These are phyloP conservation scores for Myiozetetes cayanensis DNA, from an alignment of 2,113 vertebrate genomes.

Conservation along the genomic window DNA sequence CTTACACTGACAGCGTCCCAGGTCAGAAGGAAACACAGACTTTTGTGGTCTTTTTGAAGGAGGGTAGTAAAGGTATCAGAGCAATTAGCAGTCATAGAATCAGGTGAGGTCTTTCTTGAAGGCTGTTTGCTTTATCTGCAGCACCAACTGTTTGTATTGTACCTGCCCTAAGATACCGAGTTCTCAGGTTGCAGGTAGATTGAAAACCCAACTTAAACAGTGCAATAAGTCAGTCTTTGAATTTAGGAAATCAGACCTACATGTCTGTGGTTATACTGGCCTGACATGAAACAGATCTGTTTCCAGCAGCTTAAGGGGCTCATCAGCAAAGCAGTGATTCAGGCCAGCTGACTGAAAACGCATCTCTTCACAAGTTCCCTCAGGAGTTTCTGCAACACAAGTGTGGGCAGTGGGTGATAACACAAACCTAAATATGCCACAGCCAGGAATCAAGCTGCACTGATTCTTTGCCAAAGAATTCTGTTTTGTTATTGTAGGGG, in stretches of 20 bases:
- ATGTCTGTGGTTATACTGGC: neutral
- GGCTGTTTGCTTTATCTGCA: neutral
- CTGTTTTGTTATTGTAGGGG: neutral
- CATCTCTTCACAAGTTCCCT: neutral
- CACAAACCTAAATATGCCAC: slow-evolving; percentile 24
- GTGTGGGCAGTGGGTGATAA: slow-evolving; percentile 25
- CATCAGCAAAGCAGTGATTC: neutral
- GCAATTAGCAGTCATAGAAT: neutral
- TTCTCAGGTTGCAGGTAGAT: neutral
- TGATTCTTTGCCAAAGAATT: neutral
- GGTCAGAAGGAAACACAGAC: neutral
- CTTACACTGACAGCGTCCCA: neutral
- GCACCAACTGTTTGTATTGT: neutral
- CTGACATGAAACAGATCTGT: neutral
- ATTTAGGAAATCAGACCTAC: neutral
- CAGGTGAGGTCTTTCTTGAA: neutral
- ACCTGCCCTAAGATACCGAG: neutral
- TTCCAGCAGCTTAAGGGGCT: neutral
- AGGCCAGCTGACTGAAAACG: neutral
- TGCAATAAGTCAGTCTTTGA: neutral
- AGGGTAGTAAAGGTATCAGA: neutral
- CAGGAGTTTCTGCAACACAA: neutral
- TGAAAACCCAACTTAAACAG: neutral
- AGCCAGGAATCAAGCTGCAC: neutral
- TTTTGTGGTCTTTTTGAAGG: neutral